Percentiles rank a stretch among this genome's conserved stretches.
Conservation (phyloP, 2,797 vertebrate species). For the Lophius americanus region DNA sequence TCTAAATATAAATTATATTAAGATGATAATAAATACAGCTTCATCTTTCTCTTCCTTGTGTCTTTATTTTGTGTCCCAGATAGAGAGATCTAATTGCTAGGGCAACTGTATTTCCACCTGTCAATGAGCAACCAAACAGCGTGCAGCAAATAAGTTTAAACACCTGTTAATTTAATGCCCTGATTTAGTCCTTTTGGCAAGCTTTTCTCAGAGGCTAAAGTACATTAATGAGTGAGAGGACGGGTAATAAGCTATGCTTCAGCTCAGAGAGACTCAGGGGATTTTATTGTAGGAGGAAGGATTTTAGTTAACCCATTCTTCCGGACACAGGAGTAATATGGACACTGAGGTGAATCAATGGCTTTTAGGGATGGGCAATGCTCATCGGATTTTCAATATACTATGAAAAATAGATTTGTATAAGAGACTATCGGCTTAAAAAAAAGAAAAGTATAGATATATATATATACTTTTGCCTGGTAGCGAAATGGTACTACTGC, state of each 20-base stretch:
- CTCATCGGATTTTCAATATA: too few relatives aligned
- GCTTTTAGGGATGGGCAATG: too few relatives aligned
- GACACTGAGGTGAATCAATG: too few relatives aligned
- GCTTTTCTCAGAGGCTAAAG: conserved; percentile 20
- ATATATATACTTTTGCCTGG: too few relatives aligned
- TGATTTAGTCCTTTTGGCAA: conserved; percentile 39
- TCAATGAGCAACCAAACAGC: conserved; percentile 34
- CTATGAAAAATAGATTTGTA: too few relatives aligned
- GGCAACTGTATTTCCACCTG: conserved; percentile 23
- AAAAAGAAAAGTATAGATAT: too few relatives aligned
- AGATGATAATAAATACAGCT: conserved; percentile 69
- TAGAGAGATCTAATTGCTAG: neutral
- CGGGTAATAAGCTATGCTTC: conserved; percentile 17
- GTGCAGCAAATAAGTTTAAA: conserved; percentile 27
- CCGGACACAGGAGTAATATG: neutral
- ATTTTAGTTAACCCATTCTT: conserved; percentile 5
- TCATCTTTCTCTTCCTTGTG: conserved; percentile 53
- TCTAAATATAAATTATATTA: conserved; percentile 72
- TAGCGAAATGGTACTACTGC: too few relatives aligned
- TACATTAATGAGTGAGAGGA: conserved; percentile 6
- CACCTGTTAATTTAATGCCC: conserved; percentile 26
- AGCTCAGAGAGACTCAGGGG: conserved; percentile 30
- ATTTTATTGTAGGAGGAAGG: conserved; percentile 18
- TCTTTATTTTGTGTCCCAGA: conserved; percentile 39
- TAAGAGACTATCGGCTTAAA: too few relatives aligned